These are phyloP conservation scores for Tragelaphus buxtoni DNA, from an alignment of 2,113 vertebrate species.

Conservation along the genomic window DNA sequence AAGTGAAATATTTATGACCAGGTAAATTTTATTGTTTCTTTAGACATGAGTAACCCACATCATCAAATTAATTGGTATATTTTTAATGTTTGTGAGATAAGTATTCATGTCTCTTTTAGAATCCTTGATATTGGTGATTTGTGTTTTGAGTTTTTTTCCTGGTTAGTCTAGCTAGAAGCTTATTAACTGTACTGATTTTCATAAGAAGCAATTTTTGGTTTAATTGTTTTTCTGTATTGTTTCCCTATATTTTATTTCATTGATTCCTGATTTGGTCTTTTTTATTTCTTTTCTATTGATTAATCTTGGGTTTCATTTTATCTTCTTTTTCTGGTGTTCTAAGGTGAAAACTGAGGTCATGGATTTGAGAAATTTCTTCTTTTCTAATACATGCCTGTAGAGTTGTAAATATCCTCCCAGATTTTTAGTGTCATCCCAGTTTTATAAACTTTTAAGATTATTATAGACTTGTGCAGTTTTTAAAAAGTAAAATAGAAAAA, in stretches of 20 bases:
- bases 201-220: background rate
- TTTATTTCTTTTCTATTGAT: background rate
- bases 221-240: background rate
- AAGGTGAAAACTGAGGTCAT: background rate
- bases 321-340: background rate
- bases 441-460: background rate
- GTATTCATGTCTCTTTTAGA: background rate
- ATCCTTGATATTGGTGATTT: background rate
- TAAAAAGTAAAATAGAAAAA: background rate
- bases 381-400: background rate
- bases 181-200: background rate
- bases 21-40: background rate
- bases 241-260: background rate
- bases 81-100: background rate
- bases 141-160: background rate
- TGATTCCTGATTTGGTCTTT: background rate
- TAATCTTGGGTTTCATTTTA: background rate
- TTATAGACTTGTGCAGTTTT: background rate
- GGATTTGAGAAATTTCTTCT: background rate
- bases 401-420: background rate
- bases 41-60: background rate
- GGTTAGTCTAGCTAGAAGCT: background rate
- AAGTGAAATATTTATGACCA: conserved; percentile 55
- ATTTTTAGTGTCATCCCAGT: background rate
- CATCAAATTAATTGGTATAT: background rate